These are phyloP conservation scores for Agonopterix subpropinquella DNA, from an alignment of 2,888 invertebrate species.

Conservation along the genomic window DNA sequence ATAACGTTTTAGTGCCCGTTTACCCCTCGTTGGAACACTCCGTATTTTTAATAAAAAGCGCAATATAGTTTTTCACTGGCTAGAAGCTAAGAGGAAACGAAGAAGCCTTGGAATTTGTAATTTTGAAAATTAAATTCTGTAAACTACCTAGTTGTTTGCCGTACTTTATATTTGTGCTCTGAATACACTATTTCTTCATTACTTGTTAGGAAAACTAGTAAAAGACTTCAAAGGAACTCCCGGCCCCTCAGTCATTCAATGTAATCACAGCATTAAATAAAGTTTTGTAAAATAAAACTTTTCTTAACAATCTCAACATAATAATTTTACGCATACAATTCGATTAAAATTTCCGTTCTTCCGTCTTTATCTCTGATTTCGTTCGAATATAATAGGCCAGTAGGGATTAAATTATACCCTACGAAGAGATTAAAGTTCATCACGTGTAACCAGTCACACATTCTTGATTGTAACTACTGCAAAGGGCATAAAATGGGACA, in stretches of 20 bases:
- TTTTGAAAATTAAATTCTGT: constrained; percentile 47
- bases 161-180: too few species aligned
- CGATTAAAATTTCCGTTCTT: too few species aligned
- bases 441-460: constrained; percentile 6
- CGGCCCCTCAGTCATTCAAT: too few species aligned
- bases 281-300: too few species aligned
- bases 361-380: too few species aligned
- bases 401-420: neutral
- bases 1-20: constrained; percentile 69
- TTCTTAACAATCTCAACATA: too few species aligned
- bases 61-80: constrained; percentile 61
- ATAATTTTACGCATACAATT: too few species aligned
- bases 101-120: constrained; percentile 50
- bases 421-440: constrained; percentile 2
- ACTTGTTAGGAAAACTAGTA: too few species aligned
- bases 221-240: too few species aligned
- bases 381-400: too few species aligned
- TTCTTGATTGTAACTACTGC: constrained; percentile 45
- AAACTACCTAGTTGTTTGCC: constrained; percentile 23
- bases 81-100: constrained; percentile 26
- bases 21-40: constrained; percentile 62
- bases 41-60: constrained; percentile 67
- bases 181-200: too few species aligned
- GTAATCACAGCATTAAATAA: too few species aligned
- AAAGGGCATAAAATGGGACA: constrained; percentile 54